Percentiles rank a stretch among this genome's conserved stretches.
Evolutionary conservation across 2,797 vertebrate species (phyloP).

Genomic region (Alca torda): DNA sequence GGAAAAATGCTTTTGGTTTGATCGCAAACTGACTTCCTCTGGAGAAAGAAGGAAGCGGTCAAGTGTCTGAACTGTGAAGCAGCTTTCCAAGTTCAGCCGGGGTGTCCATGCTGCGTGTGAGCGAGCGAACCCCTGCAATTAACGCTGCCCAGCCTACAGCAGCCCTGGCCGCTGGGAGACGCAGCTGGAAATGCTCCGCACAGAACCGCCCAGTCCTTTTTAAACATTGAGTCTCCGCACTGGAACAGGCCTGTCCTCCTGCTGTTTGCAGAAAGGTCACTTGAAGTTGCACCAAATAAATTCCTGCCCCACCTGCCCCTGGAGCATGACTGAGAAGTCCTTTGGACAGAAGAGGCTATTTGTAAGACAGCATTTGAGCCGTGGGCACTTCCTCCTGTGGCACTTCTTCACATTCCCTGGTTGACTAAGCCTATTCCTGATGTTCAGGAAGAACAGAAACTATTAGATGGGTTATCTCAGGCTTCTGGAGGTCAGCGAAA

Average conservation of each 20-base stretch:
- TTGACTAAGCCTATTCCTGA: background rate
- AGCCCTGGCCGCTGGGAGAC: background rate
- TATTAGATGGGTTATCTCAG: background rate
- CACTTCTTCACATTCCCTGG: background rate
- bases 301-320: background rate
- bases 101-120: fast-evolving
- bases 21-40: background rate
- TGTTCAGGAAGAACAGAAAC: background rate
- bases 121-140: fast-evolving
- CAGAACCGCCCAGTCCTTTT: background rate
- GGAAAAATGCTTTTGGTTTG: background rate
- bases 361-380: background rate
- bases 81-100: background rate
- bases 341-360: background rate
- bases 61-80: background rate
- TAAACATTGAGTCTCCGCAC: fast-evolving
- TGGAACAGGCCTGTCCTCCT: background rate
- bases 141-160: background rate
- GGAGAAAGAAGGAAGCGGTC: background rate
- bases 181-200: background rate
- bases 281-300: background rate
- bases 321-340: background rate
- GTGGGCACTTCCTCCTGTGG: background rate
- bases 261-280: background rate
- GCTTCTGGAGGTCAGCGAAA: background rate